These are phyloP conservation scores for Neopelma chrysocephalum DNA, from an alignment of 2,797 vertebrate genomes.

Conservation along the genomic window DNA sequence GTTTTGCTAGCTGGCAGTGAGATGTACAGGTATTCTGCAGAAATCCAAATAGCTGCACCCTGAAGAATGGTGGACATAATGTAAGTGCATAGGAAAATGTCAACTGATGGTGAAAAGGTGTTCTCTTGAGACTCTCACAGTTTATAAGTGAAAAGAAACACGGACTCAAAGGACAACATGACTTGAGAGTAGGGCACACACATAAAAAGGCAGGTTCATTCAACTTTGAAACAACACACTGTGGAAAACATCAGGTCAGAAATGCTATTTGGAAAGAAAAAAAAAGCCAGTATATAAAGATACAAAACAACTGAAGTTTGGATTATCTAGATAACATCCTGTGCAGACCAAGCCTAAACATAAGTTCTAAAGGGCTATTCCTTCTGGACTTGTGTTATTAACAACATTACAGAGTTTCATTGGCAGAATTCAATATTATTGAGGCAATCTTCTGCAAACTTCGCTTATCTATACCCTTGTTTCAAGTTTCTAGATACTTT, in stretches of 20 bases:
- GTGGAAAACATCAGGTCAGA: background rate
- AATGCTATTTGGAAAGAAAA: background rate
- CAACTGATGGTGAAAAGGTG: background rate
- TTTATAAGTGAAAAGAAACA: background rate
- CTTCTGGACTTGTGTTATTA: background rate
- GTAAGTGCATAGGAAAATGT: background rate
- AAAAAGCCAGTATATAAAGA: background rate
- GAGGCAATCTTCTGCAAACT: background rate
- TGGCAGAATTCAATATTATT: background rate
- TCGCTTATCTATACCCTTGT: background rate
- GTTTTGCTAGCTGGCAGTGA: background rate
- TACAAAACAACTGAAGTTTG: background rate
- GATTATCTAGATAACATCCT: background rate
- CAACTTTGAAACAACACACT: background rate
- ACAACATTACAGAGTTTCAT: background rate
- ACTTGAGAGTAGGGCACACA: background rate
- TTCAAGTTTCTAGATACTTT: background rate
- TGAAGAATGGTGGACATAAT: background rate
- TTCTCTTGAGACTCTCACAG: background rate
- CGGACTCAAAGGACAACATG: background rate
- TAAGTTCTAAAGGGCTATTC: background rate
- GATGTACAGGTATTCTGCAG: background rate
- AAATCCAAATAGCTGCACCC: background rate
- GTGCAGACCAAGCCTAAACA: background rate
- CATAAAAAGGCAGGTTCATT: background rate